Evolutionary conservation across 2,797 vertebrate species (phyloP).

Genomic region (Sternarchorhynchus goeldii): DNA sequence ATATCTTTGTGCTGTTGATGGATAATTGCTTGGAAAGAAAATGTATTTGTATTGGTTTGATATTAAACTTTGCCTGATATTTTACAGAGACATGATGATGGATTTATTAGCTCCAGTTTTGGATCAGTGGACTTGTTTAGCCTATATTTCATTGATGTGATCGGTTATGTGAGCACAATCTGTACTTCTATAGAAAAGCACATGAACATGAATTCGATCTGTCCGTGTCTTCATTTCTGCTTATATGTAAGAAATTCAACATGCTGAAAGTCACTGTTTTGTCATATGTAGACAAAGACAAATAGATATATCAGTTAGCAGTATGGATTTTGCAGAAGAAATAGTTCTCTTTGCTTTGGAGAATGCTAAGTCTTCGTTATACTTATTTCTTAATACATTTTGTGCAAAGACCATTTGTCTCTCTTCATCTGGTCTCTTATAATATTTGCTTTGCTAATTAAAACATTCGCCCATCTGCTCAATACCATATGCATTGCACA

Average conservation of each 20-base stretch:
- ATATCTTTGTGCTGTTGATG: slow-evolving; percentile 1
- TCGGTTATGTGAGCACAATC: background rate
- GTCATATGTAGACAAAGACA: background rate
- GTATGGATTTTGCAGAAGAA: too few species aligned
- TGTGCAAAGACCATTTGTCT: background rate
- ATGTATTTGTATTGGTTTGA: too few species aligned
- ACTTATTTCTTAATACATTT: slow-evolving; percentile 1
- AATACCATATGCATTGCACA: background rate
- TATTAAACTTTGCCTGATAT: too few species aligned
- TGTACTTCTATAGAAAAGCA: background rate
- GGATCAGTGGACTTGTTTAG: too few species aligned
- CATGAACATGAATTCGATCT: background rate
- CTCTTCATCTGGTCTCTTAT: slow-evolving; percentile 9
- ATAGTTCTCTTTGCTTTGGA: background rate
- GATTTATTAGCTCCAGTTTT: too few species aligned
- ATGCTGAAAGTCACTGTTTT: background rate
- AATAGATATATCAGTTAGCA: too few species aligned
- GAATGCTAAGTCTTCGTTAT: background rate
- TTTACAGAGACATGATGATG: too few species aligned
- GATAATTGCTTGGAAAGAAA: too few species aligned
- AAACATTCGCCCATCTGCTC: slow-evolving; percentile 24
- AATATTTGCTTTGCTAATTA: slow-evolving; percentile 20
- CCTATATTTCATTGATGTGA: background rate
- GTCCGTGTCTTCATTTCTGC: background rate
- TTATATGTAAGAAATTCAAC: background rate